A percentile compares a stretch with the other conserved stretches of the same genome.
These are phyloP conservation scores for Cyanocitta stelleri DNA, from an alignment of 2,113 vertebrate species.

Conservation along the genomic window DNA sequence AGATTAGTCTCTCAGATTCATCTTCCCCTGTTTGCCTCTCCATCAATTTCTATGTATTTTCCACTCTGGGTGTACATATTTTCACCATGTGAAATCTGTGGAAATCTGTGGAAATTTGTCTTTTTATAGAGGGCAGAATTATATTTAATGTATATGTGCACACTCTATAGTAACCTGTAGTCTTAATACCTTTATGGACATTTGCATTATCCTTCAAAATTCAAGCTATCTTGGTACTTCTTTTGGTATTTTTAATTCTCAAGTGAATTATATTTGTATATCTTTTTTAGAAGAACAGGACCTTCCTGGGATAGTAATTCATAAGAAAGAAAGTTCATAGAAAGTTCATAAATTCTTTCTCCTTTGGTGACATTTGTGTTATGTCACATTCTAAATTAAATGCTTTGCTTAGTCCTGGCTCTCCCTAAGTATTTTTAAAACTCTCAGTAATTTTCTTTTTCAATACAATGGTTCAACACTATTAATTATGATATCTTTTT, in stretches of 20 bases:
- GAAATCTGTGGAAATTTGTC: background rate
- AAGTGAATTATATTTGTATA: background rate
- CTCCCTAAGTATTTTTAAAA: background rate
- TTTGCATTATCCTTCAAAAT: background rate
- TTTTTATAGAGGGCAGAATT: background rate
- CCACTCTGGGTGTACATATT: background rate
- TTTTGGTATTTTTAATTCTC: background rate
- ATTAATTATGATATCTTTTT: background rate
- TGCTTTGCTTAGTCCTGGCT: background rate
- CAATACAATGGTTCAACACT: background rate
- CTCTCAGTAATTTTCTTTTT: background rate
- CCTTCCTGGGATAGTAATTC: background rate
- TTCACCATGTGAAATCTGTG: background rate
- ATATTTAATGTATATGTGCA: background rate
- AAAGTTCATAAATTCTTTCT: background rate
- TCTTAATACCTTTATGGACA: background rate
- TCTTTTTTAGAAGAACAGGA: background rate
- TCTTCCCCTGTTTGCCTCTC: background rate
- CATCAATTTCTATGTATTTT: background rate
- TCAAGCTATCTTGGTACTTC: background rate
- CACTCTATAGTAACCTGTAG: background rate
- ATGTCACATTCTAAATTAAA: background rate
- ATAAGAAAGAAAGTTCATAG: background rate
- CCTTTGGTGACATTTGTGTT: background rate
- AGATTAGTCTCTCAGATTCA: background rate